A percentile compares a stretch with the other conserved stretches of the same genome.
phyloP scores from a whole-genome alignment of 2,888 invertebrate species.

The Dynastes maya region DNA sequence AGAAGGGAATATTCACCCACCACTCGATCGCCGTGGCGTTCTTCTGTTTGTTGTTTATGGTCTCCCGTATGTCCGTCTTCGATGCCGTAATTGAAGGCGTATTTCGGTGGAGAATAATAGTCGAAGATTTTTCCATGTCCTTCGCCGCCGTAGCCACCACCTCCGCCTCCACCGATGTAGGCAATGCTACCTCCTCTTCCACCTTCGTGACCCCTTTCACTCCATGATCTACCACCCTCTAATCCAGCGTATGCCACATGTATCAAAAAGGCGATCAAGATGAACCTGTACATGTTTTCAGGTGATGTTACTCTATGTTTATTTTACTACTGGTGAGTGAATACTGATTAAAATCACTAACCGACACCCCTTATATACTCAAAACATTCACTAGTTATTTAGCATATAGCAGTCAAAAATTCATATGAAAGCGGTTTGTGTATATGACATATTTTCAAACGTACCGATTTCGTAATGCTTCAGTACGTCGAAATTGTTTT shows the following conservation, averaged over 20 bases:
- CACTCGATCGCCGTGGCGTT: conserved; percentile 68
- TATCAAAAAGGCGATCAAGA: conserved; percentile 31
- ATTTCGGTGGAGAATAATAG: conserved; percentile 66
- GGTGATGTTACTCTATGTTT: not conserved
- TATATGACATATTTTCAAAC: not conserved
- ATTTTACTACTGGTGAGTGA: conserved; percentile 9
- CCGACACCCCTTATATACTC: conserved; percentile 39
- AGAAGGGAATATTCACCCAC: conserved; percentile 68
- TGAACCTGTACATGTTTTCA: conserved; percentile 31
- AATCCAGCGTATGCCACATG: conserved; percentile 24
- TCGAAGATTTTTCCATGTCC: conserved; percentile 42
- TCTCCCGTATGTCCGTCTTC: conserved; percentile 70
- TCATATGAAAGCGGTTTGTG: not conserved
- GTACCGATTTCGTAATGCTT: conserved; percentile 1
- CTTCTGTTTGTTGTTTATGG: conserved; percentile 69
- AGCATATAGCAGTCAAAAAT: conserved; percentile 15
- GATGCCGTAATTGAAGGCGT: conserved; percentile 69
- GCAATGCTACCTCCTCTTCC: conserved; percentile 30
- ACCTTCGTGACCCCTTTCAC: conserved; percentile 40
- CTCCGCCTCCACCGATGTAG: conserved; percentile 20
- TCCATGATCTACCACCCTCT: conserved; percentile 38
- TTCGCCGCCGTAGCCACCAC: conserved; percentile 28
- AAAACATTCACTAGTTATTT: conserved; percentile 13
- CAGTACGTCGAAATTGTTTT: not conserved
- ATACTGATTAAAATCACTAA: conserved; percentile 28